Conservation (phyloP, 2,888 invertebrate species). For the Blera fallax region DNA sequence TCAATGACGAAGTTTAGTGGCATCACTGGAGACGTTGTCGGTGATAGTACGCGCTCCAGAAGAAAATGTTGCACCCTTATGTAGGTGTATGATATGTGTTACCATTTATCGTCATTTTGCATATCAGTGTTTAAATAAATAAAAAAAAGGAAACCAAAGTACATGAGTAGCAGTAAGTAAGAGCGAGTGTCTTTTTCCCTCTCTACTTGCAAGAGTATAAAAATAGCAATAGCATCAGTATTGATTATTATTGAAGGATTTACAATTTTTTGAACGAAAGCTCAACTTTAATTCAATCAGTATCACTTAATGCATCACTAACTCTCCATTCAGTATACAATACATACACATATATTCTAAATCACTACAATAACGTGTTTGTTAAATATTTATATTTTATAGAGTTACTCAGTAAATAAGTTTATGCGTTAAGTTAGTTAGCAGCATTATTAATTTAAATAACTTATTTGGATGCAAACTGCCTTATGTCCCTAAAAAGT, state of each 20-base stretch:
- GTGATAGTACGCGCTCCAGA: slow-evolving; percentile 86
- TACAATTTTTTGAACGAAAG: slow-evolving; percentile 48
- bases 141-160: slow-evolving; percentile 57
- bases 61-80: slow-evolving; percentile 89
- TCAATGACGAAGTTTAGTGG: slow-evolving; percentile 85
- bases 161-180: slow-evolving; percentile 46
- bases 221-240: slow-evolving; percentile 34
- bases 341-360: slow-evolving; percentile 23
- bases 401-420: slow-evolving; percentile 30
- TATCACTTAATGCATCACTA: slow-evolving; percentile 65
- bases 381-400: slow-evolving; percentile 37
- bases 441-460: slow-evolving; percentile 51
- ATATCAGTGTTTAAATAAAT: slow-evolving; percentile 57
- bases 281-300: slow-evolving; percentile 46
- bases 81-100: slow-evolving; percentile 82
- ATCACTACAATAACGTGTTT: slow-evolving; percentile 35
- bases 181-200: slow-evolving; percentile 33
- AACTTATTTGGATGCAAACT: slow-evolving; percentile 62
- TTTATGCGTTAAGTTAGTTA: slow-evolving; percentile 52
- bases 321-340: slow-evolving; percentile 37
- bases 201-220: slow-evolving; percentile 33
- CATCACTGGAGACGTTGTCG: slow-evolving; percentile 89
- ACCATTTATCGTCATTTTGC: slow-evolving; percentile 20
- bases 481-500: slow-evolving; percentile 59
- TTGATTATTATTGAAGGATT: slow-evolving; percentile 34